Evolutionary conservation across 2,797 vertebrate genomes (phyloP), one percentile per base, ranked within the genome.

Genomic region (Sarcoramphus papa): DNA sequence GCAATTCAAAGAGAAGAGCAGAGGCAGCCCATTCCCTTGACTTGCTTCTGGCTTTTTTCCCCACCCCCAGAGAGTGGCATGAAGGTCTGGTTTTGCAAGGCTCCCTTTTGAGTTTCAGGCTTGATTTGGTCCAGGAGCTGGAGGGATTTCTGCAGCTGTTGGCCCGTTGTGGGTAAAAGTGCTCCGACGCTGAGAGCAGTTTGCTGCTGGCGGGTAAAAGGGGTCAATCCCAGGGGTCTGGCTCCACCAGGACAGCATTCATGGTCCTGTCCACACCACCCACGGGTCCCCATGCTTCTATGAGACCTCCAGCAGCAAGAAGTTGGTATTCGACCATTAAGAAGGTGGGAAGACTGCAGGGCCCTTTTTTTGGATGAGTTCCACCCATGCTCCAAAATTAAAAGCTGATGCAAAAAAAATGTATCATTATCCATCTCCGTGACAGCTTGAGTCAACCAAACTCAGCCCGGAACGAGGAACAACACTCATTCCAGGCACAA

Each of bases 381-480:
- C 65, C 78, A 96, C 62, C 20, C 76, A 31, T 81, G 65, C 51
- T 95, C 65, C 88, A 86, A 91, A 97, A 95, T 93, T 78, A 96
- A 97, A 96, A 96, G 80, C 95, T 90, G 69, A 92, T 96, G 87
- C 73, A 91, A 91, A 93, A 94, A 67, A 77, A 62, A 54, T 6
- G 9, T 75, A 83, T 92, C 90, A 78, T 94, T 96, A 94, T 88
- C 91, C 73, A 91, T 95, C 87, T 96, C 90, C 22, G 10, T 92
- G 93, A 96, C 92, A 95, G 93, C 90, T 90, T 84, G 83, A 96
- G 74, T 94, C 91, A 94, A 96, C 83, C 2, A 3, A 97, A 94
- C 69, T 62, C 76, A 92, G 79, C 88, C 94, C 27, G 14, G 67
- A 95, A 92, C 0, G 3, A 90, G 87, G 63, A 96, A 60, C 85